Evolutionary conservation across 2,113 vertebrate species (phyloP), one percentile per base, ranked within the genome.

Genomic region (Herpetotheres cachinnans): DNA sequence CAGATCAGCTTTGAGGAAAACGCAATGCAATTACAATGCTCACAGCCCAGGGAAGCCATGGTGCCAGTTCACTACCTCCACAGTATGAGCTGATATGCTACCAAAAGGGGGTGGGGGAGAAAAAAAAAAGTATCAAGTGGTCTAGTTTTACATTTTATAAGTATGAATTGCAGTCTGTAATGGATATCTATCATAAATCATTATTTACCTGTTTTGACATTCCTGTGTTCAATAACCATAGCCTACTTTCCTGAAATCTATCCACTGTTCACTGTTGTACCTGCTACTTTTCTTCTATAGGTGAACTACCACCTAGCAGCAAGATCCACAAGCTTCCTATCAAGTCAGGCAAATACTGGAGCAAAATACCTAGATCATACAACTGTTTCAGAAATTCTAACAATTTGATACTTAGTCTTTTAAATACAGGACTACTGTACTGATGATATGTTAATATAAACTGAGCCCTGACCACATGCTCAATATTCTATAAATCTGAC

Each of bases 91-190:
- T 54, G 19, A 55, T 63, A 58, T 8, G 93, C 50, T 20, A 66
- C n/a, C 27, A 78, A 29, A 16, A 7, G 17, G 25, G 9, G 1
- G 2, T 4, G 2, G 1, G 4, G 1, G 25, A 11, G 15, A 5
- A 17, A 11, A 30, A 55, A 11, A 29, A 10, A 63, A 17, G 6
- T 12, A 72, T 27, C 46, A 69, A 56, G 24, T 10, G 77, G 47
- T 26, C 55, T 70, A 13, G 6, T 89, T 84, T 66, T 55, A 83
- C 9, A 17, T 69, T 90, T 91, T 72, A 17, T 13, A 77, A 49
- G 36, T 49, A 73, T n/a, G 72, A 86, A 49, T 11, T 38, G n/a
- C 13, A 47, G n/a, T 8, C 74, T 80, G 5, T 44, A 82, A 63
- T 6, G 46, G 10, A 9, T 65, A 92, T 38, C 56, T 86, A 81